Conservation (phyloP, 2,888 invertebrate genomes). For the Acrobasis suavella region DNA sequence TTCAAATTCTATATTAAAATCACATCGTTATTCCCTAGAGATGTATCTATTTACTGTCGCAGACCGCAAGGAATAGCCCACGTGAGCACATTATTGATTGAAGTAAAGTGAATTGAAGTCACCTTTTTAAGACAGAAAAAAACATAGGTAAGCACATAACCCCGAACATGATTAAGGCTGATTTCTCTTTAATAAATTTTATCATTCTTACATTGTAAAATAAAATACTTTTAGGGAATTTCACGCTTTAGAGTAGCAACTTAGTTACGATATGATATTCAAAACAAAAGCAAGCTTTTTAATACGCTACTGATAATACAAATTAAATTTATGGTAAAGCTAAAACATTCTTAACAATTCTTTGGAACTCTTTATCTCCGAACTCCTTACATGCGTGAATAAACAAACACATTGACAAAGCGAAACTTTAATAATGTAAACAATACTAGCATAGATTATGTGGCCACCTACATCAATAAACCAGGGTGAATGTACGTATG, state of each 20-base stretch:
- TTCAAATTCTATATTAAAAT: no score
- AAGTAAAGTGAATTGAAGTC: not conserved
- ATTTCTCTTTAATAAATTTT: not conserved
- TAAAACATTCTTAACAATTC: not conserved
- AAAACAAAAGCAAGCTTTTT: not conserved
- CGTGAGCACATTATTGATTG: not conserved
- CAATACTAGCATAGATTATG: slow-evolving; percentile 10
- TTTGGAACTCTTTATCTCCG: not conserved
- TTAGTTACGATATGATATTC: no score
- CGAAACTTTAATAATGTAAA: slow-evolving; percentile 12
- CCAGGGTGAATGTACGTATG: slow-evolving; percentile 16
- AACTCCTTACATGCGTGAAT: not conserved
- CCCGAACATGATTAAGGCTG: not conserved
- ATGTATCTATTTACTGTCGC: not conserved
- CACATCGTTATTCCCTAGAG: no score
- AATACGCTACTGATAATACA: not conserved
- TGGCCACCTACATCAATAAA: slow-evolving; percentile 18
- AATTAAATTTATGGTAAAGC: not conserved
- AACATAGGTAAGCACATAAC: not conserved
- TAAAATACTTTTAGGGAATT: not conserved
- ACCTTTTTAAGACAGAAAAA: not conserved
- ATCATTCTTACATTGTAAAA: not conserved
- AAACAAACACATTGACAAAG: slow-evolving; percentile 1
- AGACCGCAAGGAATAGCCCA: not conserved
- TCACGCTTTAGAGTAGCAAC: no score